These are phyloP conservation scores for Barypeithes pellucidus DNA, from an alignment of 2,888 invertebrate species.

Conservation along the genomic window DNA sequence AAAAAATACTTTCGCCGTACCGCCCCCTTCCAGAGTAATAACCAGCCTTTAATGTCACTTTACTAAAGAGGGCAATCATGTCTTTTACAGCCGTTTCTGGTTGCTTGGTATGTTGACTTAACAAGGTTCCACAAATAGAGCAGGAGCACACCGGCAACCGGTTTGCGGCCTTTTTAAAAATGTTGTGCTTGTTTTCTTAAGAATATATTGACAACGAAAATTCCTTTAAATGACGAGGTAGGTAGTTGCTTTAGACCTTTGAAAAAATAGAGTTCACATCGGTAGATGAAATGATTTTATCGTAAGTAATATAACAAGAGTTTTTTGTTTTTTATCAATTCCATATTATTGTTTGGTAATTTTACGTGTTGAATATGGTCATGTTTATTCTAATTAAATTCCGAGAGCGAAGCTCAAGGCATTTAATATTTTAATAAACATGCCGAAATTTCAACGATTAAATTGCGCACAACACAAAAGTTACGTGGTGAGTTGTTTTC, in stretches of 20 bases:
- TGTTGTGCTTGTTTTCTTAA: constrained; percentile 1
- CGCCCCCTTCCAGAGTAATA: background rate
- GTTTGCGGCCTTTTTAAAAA: constrained; percentile 33
- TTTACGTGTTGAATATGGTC: no score
- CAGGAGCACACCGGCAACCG: constrained; percentile 44
- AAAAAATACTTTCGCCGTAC: background rate
- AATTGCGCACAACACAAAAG: no score
- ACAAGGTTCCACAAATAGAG: constrained; percentile 54
- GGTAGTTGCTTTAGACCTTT: background rate
- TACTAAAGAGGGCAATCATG: constrained; percentile 28
- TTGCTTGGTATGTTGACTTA: constrained; percentile 47
- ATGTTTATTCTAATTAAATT: no score
- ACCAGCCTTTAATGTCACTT: constrained; percentile 14
- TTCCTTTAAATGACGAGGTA: background rate
- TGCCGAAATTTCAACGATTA: no score
- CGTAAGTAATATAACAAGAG: no score
- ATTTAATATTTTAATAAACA: no score
- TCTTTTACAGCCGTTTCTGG: constrained; percentile 27
- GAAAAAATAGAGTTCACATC: background rate
- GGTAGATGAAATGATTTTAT: no score
- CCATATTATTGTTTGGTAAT: no score
- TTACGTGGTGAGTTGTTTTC: no score
- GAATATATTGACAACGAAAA: background rate
- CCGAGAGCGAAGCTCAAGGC: no score
- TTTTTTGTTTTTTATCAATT: no score